Evolutionary conservation across 2,113 vertebrate species (phyloP).

Genomic region (Chauna torquata): DNA sequence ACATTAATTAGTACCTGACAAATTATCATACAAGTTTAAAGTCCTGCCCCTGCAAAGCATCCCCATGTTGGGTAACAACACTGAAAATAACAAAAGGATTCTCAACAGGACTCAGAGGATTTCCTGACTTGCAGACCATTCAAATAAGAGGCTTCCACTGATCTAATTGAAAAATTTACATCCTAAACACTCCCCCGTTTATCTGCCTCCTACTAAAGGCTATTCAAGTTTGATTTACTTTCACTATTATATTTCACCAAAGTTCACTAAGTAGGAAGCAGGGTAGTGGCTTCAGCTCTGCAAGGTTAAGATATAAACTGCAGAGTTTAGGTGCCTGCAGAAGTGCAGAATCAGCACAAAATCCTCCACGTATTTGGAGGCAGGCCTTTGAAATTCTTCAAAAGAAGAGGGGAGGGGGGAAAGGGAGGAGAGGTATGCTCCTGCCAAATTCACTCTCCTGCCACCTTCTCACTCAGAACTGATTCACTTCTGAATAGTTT

Average conservation of each 20-base stretch:
- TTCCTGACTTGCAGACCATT: not conserved
- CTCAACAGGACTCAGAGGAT: not conserved
- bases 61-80: not conserved
- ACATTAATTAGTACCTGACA: not conserved
- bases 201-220: not conserved
- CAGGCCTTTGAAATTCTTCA: not conserved
- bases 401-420: not conserved
- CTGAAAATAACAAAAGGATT: not conserved
- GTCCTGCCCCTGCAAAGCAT: not conserved
- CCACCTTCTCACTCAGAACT: not conserved
- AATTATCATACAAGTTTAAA: not conserved
- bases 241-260: not conserved
- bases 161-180: not conserved
- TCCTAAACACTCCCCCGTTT: not conserved
- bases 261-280: not conserved
- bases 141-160: not conserved
- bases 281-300: not conserved
- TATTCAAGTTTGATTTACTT: not conserved
- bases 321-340: not conserved
- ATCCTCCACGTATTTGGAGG: rapidly evolving
- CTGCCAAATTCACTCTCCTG: not conserved
- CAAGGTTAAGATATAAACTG: not conserved
- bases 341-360: not conserved
- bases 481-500: not conserved
- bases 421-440: not conserved